These are phyloP conservation scores for Zosterops japonicus DNA, from an alignment of 2,113 vertebrate species.

Conservation along the genomic window DNA sequence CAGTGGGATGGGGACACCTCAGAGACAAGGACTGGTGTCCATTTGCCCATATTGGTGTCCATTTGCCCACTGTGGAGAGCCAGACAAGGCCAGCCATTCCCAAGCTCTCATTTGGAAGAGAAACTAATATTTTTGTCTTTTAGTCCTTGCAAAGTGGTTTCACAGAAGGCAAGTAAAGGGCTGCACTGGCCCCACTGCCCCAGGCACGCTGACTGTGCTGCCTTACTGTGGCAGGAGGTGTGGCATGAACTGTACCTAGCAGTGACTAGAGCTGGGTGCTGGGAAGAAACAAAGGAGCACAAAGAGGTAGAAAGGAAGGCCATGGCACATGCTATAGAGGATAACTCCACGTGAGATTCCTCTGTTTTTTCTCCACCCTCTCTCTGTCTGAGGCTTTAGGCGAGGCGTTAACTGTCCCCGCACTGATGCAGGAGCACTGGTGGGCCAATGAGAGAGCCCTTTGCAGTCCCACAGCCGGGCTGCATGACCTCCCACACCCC, in stretches of 20 bases:
- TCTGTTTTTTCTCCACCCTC: background rate
- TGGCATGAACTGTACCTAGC: background rate
- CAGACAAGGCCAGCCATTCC: background rate
- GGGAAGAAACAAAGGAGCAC: background rate
- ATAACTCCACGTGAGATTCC: background rate
- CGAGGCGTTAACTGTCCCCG: accelerated
- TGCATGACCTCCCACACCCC: background rate
- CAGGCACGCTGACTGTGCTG: background rate
- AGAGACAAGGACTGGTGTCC: background rate
- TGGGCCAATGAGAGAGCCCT: background rate
- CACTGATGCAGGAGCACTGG: accelerated
- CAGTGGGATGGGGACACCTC: background rate
- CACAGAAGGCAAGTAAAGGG: background rate
- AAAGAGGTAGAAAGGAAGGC: background rate
- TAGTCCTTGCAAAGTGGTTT: background rate
- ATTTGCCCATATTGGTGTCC: background rate
- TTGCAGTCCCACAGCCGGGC: background rate
- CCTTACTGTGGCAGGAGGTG: accelerated
- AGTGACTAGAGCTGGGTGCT: background rate
- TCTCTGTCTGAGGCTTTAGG: background rate
- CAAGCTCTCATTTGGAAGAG: background rate
- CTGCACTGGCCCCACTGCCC: background rate
- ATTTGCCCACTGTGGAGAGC: background rate
- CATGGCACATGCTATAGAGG: background rate
- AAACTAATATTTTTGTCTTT: background rate